Percentiles rank a stretch among this genome's conserved stretches.
Conservation (phyloP, 2,888 invertebrate species). For the Coremacera marginata region DNA sequence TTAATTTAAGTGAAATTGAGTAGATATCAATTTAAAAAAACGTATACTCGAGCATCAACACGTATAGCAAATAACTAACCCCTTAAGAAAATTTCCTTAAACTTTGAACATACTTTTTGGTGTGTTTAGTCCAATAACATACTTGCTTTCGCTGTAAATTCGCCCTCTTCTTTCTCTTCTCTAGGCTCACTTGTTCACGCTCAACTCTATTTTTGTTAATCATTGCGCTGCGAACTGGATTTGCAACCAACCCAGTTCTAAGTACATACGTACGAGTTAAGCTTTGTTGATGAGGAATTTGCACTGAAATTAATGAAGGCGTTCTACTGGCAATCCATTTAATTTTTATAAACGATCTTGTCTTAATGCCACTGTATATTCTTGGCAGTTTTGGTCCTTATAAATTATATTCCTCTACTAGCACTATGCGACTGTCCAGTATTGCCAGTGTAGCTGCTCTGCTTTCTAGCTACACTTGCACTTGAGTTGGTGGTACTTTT, state of each 20-base stretch:
- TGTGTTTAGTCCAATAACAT: no score
- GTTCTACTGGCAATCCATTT: conserved; percentile 64
- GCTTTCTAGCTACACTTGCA: conserved; percentile 22
- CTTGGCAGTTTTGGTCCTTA: conserved; percentile 54
- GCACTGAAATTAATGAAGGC: conserved; percentile 63
- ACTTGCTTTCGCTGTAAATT: background rate
- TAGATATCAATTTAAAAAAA: no score
- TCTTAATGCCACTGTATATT: conserved; percentile 57
- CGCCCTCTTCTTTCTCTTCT: background rate
- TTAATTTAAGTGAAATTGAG: no score
- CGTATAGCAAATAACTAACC: no score
- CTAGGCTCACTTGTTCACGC: background rate
- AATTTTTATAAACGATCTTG: conserved; percentile 60
- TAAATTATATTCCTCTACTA: conserved; percentile 50
- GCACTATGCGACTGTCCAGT: background rate
- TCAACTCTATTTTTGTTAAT: no score
- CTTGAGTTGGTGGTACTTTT: background rate
- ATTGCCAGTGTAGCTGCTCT: background rate
- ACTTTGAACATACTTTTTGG: no score
- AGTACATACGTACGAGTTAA: no score
- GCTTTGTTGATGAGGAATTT: conserved; percentile 42
- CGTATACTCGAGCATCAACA: no score
- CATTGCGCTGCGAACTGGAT: no score
- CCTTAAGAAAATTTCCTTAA: no score
- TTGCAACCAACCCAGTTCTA: no score